Evolutionary conservation across 2,113 vertebrate species (phyloP).

Genomic region (Stigmatopora argus): DNA sequence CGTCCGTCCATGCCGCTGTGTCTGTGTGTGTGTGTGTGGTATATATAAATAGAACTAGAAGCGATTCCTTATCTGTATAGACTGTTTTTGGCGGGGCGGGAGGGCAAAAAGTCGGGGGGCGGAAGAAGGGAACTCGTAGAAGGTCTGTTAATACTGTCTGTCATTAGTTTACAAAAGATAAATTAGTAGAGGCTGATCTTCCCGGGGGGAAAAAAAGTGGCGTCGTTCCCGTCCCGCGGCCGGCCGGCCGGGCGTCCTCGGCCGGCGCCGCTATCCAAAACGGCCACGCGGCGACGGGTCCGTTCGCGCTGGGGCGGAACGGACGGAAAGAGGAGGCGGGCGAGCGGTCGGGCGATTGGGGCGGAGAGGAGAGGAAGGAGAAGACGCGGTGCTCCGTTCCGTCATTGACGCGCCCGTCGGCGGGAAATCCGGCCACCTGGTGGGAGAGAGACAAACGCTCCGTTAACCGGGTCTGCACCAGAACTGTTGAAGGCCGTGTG

Average conservation of each 20-base stretch:
- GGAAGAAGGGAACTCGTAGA: constrained; percentile 37
- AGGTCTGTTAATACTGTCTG: constrained; percentile 63
- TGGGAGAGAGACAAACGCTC: background rate
- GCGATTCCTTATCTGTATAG: constrained; percentile 41
- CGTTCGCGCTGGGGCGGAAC: constrained; percentile 43
- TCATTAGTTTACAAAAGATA: constrained; percentile 67
- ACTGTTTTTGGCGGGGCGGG: constrained; percentile 45
- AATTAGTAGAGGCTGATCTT: constrained; percentile 56
- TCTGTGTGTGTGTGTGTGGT: constrained; percentile 25
- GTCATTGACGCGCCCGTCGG: constrained; percentile 52
- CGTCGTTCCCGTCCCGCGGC: constrained; percentile 44
- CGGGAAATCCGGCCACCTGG: constrained; percentile 59
- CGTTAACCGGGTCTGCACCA: too few species aligned
- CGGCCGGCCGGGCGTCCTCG: constrained; percentile 18
- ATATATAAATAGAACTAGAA: constrained; percentile 54
- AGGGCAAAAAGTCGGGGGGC: constrained; percentile 27
- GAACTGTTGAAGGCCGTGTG: too few species aligned
- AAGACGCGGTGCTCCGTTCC: constrained; percentile 51
- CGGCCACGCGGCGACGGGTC: constrained; percentile 8
- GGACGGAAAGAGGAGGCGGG: constrained; percentile 18
- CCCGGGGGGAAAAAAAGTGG: constrained; percentile 37
- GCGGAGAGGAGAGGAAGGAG: constrained; percentile 62
- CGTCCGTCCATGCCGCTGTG: constrained; percentile 39
- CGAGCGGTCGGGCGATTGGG: constrained; percentile 17
- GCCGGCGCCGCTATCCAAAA: constrained; percentile 11